Evolutionary conservation across 2,113 vertebrate species (phyloP).

Genomic region (Galeopterus variegatus): DNA sequence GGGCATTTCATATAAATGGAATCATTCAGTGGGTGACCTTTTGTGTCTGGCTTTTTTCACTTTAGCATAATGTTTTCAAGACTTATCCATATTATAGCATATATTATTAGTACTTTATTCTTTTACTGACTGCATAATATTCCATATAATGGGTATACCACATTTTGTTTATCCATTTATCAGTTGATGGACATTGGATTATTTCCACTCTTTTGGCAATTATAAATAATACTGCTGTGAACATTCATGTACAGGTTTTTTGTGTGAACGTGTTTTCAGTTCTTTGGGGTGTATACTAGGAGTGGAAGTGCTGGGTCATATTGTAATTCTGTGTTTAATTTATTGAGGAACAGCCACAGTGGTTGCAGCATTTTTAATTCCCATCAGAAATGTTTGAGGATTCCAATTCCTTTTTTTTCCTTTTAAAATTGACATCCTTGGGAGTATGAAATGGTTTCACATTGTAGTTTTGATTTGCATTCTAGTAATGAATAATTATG

Average conservation of each 20-base stretch:
- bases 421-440: not conserved
- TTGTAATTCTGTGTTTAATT: not conserved
- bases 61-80: not conserved
- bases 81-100: constrained; percentile 5
- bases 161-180: constrained; percentile 38
- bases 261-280: not conserved
- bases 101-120: not conserved
- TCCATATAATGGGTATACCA: not conserved
- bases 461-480: constrained; percentile 23
- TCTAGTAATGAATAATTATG: not conserved
- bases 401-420: not conserved
- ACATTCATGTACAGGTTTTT: not conserved
- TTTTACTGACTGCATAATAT: not conserved
- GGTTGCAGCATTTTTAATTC: not conserved
- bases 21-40: not conserved
- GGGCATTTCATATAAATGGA: constrained; percentile 11
- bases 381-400: not conserved
- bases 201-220: constrained; percentile 33
- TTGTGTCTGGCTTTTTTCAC: not conserved
- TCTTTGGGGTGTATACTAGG: not conserved
- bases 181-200: not conserved
- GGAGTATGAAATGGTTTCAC: not conserved
- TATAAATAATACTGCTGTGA: constrained; percentile 9
- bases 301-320: not conserved
- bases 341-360: not conserved